These are phyloP conservation scores for Pteropus alecto DNA, from an alignment of 2,113 vertebrate genomes.

Conservation along the genomic window DNA sequence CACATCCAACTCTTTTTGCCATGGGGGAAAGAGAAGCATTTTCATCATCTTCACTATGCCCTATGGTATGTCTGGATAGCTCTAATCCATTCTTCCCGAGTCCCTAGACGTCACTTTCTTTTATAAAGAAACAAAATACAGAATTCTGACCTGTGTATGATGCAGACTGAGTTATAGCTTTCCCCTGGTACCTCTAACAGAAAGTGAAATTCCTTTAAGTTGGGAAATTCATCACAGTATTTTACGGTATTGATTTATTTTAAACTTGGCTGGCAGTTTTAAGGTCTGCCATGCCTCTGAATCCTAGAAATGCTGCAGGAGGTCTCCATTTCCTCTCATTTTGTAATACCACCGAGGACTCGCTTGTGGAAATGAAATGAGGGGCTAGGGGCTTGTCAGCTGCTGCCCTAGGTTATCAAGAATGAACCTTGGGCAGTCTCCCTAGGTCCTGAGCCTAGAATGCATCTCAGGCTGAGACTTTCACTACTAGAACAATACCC, in stretches of 20 bases:
- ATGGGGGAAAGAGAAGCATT: neutral
- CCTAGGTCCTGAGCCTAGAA: neutral
- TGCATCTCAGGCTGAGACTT: neutral
- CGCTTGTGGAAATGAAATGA: neutral
- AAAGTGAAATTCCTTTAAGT: constrained; percentile 74
- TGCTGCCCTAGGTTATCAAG: neutral
- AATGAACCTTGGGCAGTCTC: neutral
- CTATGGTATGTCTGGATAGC: neutral
- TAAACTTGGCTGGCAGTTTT: constrained; percentile 70
- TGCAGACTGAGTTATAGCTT: constrained; percentile 66
- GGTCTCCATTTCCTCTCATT: constrained; percentile 5
- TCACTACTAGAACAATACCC: neutral
- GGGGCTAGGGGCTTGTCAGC: neutral
- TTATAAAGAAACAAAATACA: constrained; percentile 68
- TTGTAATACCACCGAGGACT: neutral
- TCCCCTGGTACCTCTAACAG: constrained; percentile 72
- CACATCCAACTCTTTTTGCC: neutral
- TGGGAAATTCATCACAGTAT: constrained; percentile 67
- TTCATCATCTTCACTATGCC: neutral
- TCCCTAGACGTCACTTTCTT: constrained; percentile 50
- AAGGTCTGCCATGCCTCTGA: constrained; percentile 58
- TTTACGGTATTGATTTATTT: constrained; percentile 77
- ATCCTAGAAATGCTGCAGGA: constrained; percentile 31
- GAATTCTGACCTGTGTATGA: constrained; percentile 63
- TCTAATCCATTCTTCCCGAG: neutral